Conservation (phyloP, 2,888 invertebrate genomes). For the Leptinotarsa haldemani region DNA sequence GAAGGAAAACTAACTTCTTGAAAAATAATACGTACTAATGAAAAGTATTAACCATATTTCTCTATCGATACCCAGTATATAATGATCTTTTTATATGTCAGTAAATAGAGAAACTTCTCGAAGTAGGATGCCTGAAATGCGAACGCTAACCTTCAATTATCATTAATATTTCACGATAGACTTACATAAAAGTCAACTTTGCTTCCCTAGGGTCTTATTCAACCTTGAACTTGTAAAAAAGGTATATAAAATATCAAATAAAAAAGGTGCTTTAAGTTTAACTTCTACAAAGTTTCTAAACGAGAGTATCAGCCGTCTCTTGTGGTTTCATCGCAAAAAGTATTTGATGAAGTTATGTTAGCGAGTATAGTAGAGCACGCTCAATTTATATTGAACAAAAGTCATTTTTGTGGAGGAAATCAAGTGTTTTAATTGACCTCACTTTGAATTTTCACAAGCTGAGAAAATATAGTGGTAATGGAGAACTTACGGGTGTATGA, state of each 20-base stretch:
- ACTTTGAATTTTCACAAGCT: too few species aligned
- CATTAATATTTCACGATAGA: not conserved
- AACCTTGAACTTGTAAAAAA: not conserved
- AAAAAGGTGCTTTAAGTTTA: not conserved
- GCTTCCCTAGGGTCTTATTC: not conserved
- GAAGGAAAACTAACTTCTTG: too few species aligned
- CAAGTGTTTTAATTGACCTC: too few species aligned
- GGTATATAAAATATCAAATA: constrained; percentile 1
- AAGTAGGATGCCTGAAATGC: not conserved
- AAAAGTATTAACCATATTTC: too few species aligned
- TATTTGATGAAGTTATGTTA: not conserved
- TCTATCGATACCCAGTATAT: too few species aligned
- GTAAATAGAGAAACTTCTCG: too few species aligned
- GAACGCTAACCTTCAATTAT: not conserved
- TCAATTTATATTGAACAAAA: too few species aligned
- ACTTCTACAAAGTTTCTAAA: not conserved
- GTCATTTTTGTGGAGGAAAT: too few species aligned
- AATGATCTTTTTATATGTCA: too few species aligned
- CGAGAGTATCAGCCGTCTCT: constrained; percentile 2
- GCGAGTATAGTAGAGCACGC: not conserved
- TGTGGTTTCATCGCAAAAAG: not conserved
- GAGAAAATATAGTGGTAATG: too few species aligned
- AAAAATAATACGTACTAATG: too few species aligned
- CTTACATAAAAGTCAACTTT: not conserved
- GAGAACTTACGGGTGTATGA: too few species aligned